Base-by-base conservation (phyloP, 2,797 vertebrate species). In the Octomys mimax region DNA sequence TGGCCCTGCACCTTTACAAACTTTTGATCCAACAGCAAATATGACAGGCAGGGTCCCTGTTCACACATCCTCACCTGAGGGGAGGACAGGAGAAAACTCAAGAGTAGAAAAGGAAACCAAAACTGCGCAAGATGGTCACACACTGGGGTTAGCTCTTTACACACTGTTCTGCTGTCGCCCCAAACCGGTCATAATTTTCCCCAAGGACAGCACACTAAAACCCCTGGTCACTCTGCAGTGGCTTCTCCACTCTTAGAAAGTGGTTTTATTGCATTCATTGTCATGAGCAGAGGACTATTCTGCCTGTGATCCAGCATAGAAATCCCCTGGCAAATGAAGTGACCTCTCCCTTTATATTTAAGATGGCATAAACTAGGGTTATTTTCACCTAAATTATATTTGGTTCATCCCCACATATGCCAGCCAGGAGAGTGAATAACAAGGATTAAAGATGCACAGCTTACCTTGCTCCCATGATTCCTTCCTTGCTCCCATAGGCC, bases 91-190 rank as follows among this genome's bases (percentile, higher is more conserved):
- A 61, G n/a, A 77, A 16, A 91, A 70, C 71, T 0, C 26, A n/a
- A 92, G 14, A 64, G 22, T 12, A 81, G 39, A 52, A 62, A 86
- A 92, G 26, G 73, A 96, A 89, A 28, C 11, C 26, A 94, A 95
- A 94, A 94, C 36, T 26, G 54, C 84, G 49, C 18, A 26, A 22
- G 31, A 46, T 26, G 13, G 42, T 52, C 8, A 21, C 14, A 39
- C 2, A 1, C 5, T 22, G 62, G 28, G 49, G 21, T 31, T 24
- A 62, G 52, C 1, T 16, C 14, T 36, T 12, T n/a, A 54, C 10
- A 1, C 0, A 26, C 36, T 62, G 10, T 61, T 89, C 46, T 18
- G 18, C 21, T 26, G 1, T 11, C 64, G 22, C 33, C 31, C 33
- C 62, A 24, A 21, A 36, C 5, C 18, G 0, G 26, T 64, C 39